Conservation (phyloP, 2,113 vertebrate genomes). For the Gavia stellata region DNA sequence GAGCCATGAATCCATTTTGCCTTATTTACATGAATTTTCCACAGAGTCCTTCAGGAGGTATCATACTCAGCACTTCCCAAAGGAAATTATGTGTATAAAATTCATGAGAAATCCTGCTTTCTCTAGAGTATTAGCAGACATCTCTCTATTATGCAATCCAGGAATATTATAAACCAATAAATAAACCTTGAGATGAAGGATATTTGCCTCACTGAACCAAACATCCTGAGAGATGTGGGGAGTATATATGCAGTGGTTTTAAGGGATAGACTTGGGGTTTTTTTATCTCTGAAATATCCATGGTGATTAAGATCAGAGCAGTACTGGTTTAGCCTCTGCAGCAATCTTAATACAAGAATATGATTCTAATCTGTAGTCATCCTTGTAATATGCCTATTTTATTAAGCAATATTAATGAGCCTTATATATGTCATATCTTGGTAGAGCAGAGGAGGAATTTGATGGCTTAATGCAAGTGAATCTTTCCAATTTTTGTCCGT, state of each 20-base stretch:
- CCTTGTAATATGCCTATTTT: neutral
- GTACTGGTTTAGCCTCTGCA: neutral
- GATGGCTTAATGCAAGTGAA: neutral
- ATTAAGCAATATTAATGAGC: neutral
- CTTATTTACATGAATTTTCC: constrained; percentile 61
- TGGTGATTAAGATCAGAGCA: neutral
- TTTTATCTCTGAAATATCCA: neutral
- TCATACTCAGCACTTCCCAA: constrained; percentile 36
- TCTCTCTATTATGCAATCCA: constrained; percentile 32
- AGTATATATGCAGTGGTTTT: neutral
- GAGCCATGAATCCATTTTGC: constrained; percentile 30
- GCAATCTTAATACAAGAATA: neutral
- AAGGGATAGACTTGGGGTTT: neutral
- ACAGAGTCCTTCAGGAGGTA: constrained; percentile 41
- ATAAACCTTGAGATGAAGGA: constrained; percentile 25
- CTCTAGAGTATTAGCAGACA: constrained; percentile 43
- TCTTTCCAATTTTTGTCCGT: neutral
- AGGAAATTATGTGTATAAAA: constrained; percentile 56
- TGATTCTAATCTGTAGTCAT: neutral
- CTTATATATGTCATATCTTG: neutral
- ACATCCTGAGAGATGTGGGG: neutral
- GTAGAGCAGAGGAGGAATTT: neutral
- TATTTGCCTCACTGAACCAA: neutral
- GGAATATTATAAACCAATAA: constrained; percentile 35
- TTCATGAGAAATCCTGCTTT: constrained; percentile 48